phyloP scores from a whole-genome alignment of 92 coral and sea anemone genomes.

The Ricordea florida region DNA sequence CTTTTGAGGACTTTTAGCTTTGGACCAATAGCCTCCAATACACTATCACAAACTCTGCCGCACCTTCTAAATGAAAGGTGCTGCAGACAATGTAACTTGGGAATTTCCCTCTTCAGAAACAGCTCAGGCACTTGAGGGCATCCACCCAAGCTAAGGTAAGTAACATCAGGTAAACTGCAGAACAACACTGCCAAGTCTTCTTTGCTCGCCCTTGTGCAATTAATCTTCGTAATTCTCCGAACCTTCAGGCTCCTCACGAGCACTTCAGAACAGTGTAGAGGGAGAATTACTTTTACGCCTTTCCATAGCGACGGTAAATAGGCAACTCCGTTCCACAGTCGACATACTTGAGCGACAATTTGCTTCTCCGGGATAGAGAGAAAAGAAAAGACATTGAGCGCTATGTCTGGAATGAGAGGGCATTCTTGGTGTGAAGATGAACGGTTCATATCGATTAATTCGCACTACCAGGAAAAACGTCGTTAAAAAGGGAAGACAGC shows the following conservation, averaged over 20 bases:
- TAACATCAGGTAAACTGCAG: slow-evolving; percentile 65
- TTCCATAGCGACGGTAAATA: slow-evolving; percentile 85
- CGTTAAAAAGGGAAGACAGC: too few species aligned
- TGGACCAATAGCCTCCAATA: slow-evolving; percentile 81
- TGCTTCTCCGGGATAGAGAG: slow-evolving; percentile 75
- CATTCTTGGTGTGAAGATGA: slow-evolving; percentile 70
- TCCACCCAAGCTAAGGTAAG: slow-evolving; percentile 81
- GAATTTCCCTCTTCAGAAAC: slow-evolving; percentile 67
- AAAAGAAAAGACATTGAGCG: slow-evolving; percentile 82
- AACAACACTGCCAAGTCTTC: slow-evolving; percentile 74
- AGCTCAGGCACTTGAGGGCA: slow-evolving; percentile 83
- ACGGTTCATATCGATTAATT: slow-evolving; percentile 4
- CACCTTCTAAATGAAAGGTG: slow-evolving; percentile 85
- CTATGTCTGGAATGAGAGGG: slow-evolving; percentile 89
- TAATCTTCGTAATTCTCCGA: slow-evolving; percentile 74
- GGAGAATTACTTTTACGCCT: slow-evolving; percentile 69
- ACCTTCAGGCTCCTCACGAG: slow-evolving; percentile 69
- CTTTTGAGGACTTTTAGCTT: slow-evolving; percentile 65
- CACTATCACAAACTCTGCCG: slow-evolving; percentile 71
- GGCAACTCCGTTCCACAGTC: slow-evolving; percentile 74
- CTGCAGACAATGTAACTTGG: slow-evolving; percentile 57
- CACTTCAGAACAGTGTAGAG: slow-evolving; percentile 60
- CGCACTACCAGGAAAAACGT: too few species aligned
- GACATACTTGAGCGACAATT: slow-evolving; percentile 81
- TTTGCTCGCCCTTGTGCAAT: slow-evolving; percentile 75